Evolutionary conservation across 2,888 invertebrate species (phyloP).

Genomic region (Aproaerema taeniolella): DNA sequence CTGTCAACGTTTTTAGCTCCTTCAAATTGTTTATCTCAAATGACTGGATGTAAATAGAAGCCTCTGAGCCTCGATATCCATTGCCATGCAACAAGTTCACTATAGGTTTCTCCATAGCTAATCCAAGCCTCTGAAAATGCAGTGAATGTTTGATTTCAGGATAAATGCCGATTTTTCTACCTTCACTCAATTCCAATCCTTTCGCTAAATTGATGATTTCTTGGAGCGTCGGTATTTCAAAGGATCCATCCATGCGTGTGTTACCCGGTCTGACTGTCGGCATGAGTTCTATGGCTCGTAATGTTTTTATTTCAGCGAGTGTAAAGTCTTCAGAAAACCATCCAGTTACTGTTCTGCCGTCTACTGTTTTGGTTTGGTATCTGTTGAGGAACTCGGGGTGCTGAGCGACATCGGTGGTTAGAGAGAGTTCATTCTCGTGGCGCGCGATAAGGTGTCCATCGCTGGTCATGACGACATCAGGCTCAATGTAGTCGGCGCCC

Average conservation of each 20-base stretch:
- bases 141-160: constrained; percentile 63
- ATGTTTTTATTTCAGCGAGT: constrained; percentile 54
- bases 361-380: constrained; percentile 43
- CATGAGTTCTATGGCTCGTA: constrained; percentile 52
- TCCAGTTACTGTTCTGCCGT: constrained; percentile 40
- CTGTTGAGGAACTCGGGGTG: constrained; percentile 49
- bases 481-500: constrained; percentile 65
- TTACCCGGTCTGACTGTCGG: constrained; percentile 55
- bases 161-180: constrained; percentile 53
- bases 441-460: constrained; percentile 54
- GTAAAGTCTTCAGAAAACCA: constrained; percentile 71
- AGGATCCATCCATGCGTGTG: constrained; percentile 49
- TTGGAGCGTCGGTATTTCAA: constrained; percentile 52
- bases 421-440: constrained; percentile 57
- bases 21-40: constrained; percentile 62
- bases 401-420: constrained; percentile 49
- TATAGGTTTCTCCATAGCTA: constrained; percentile 50
- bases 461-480: constrained; percentile 62
- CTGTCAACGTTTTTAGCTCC: constrained; percentile 48
- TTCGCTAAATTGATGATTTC: constrained; percentile 61
- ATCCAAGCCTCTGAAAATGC: constrained; percentile 46
- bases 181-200: constrained; percentile 48
- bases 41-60: constrained; percentile 62
- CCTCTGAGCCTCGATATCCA: constrained; percentile 40
- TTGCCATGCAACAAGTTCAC: constrained; percentile 50